phyloP scores from a whole-genome alignment of 2,888 invertebrate species.

The Polyommatus icarus region DNA sequence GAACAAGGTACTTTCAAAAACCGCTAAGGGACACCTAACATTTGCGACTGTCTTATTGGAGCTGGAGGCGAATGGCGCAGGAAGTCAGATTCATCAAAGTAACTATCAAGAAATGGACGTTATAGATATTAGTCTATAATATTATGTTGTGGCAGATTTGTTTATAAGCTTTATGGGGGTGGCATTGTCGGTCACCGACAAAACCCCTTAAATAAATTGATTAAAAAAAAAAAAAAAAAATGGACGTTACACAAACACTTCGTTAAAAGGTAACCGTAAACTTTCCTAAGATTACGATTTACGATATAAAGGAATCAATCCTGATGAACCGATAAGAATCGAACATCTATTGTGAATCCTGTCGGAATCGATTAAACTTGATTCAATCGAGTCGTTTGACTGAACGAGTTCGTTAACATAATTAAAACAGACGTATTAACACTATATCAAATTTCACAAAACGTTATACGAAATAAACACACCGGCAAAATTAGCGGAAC shows the following conservation, averaged over 20 bases:
- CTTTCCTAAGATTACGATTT: not conserved
- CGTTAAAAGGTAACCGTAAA: not conserved
- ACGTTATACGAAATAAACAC: constrained; percentile 9
- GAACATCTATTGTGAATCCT: not conserved
- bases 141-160: too few relatives aligned
- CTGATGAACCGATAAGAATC: not conserved
- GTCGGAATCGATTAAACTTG: constrained; percentile 11
- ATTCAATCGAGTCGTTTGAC: constrained; percentile 13
- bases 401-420: constrained; percentile 12
- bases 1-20: too few relatives aligned
- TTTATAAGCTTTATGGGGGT: too few relatives aligned
- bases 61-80: too few relatives aligned
- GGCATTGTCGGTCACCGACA: too few relatives aligned
- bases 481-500: too few relatives aligned
- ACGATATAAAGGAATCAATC: constrained; percentile 4
- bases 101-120: not conserved
- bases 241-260: not conserved
- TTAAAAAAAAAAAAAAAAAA: too few relatives aligned
- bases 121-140: too few relatives aligned
- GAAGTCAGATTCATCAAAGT: not conserved
- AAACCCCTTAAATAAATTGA: too few relatives aligned
- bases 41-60: too few relatives aligned
- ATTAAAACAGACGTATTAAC: constrained; percentile 4
- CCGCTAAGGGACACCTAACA: too few relatives aligned
- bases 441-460: constrained; percentile 25